Evolutionary conservation across 2,888 invertebrate species (phyloP).

Genomic region (Caenorhabditis uteleia): DNA sequence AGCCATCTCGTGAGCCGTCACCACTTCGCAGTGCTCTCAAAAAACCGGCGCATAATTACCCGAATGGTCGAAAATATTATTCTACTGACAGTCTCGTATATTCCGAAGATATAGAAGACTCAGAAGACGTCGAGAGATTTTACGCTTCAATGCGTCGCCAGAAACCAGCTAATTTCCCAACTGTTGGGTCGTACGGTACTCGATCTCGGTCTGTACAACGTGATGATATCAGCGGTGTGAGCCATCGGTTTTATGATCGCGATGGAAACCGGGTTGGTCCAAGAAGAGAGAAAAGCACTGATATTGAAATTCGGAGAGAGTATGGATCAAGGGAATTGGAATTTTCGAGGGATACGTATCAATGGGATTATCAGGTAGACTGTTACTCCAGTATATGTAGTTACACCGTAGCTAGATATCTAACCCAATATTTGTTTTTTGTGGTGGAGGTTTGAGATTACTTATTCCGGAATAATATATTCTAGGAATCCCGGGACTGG

Average conservation of each 20-base stretch:
- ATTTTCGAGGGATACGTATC: too few species aligned
- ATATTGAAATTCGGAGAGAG: conserved; percentile 41
- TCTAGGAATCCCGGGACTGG: conserved; percentile 54
- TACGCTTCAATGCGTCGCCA: too few species aligned
- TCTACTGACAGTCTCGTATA: conserved; percentile 7
- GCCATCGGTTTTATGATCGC: conserved; percentile 53
- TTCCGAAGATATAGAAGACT: conserved; percentile 18
- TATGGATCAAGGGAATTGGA: too few species aligned
- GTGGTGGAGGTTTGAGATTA: too few species aligned
- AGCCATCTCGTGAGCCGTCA: conserved; percentile 21
- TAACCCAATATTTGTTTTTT: too few species aligned
- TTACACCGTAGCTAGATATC: too few species aligned
- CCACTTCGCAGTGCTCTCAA: conserved; percentile 29
- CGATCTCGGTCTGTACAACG: conserved; percentile 1
- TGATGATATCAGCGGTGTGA: conserved; percentile 31
- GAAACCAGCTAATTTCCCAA: conserved; percentile 21
- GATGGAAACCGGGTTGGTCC: conserved; percentile 37
- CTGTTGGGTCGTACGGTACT: conserved; percentile 39
- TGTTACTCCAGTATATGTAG: too few species aligned
- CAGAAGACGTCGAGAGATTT: conserved; percentile 13
- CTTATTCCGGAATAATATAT: too few species aligned
- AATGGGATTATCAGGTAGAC: too few species aligned
- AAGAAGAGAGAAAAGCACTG: conserved; percentile 19
- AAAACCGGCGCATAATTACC: conserved; percentile 26
- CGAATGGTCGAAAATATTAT: too few species aligned